phyloP scores from a whole-genome alignment of 2,888 invertebrate species.

The Drosophila helvetica region DNA sequence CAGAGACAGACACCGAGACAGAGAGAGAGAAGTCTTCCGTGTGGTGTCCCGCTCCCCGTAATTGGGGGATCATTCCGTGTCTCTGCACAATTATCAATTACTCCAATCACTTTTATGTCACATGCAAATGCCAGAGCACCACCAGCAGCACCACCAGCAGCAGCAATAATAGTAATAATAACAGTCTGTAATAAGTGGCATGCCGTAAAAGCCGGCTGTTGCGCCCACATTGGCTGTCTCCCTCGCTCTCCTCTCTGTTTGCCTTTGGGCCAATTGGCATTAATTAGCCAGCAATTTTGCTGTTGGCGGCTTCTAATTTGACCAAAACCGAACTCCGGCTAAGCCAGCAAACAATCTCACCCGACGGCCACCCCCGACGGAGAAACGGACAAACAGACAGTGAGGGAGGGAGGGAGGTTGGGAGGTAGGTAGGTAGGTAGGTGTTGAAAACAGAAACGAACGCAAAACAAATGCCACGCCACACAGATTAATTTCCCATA shows the following conservation, averaged over 20 bases:
- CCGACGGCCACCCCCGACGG: conserved; percentile 43
- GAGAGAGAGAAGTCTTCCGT: conserved; percentile 22
- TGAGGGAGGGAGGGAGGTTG: background rate
- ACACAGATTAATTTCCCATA: conserved; percentile 26
- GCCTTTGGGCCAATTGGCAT: conserved; percentile 70
- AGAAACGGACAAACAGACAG: conserved; percentile 14
- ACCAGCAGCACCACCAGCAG: conserved; percentile 5
- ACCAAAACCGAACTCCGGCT: conserved; percentile 16
- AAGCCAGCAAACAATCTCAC: conserved; percentile 53
- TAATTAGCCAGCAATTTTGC: conserved; percentile 73
- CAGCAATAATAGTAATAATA: conserved; percentile 50
- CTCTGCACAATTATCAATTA: conserved; percentile 77
- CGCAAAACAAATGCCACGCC: conserved; percentile 58
- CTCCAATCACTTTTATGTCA: conserved; percentile 78
- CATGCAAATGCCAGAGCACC: conserved; percentile 74
- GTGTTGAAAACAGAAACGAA: conserved; percentile 74
- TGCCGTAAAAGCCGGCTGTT: conserved; percentile 65
- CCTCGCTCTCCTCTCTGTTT: conserved; percentile 2
- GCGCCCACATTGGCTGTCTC: conserved; percentile 60
- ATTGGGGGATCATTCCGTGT: conserved; percentile 69
- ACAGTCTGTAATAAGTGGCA: conserved; percentile 67
- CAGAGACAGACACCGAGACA: conserved; percentile 5
- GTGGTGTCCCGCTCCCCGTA: conserved; percentile 36
- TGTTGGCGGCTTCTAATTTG: conserved; percentile 67
- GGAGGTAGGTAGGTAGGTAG: conserved; percentile 15